Base-by-base conservation (phyloP, 2,888 invertebrate genomes). In the Alviniconcha strummeri region DNA sequence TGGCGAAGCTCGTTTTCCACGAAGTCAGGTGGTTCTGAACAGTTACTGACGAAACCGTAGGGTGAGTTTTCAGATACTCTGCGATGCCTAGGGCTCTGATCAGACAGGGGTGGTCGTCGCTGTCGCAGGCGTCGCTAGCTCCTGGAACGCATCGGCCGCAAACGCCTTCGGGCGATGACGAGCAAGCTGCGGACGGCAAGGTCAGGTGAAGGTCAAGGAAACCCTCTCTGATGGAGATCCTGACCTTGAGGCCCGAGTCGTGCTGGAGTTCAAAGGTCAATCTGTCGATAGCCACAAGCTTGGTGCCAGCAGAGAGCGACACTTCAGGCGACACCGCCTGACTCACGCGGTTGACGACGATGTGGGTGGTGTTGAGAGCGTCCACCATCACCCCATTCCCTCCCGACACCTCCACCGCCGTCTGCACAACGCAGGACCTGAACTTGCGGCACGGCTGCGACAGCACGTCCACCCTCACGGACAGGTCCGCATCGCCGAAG, bases 121-220 rank as follows among this genome's bases (percentile, higher is more conserved):
- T 15, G 8, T 57, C n/a, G 60, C 87, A 88, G n/a, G 76, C 56
- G 54, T 69, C 67, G 19, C 15, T 77, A 17, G 60, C 1, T 17
- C 15, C 36, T n/a, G 56, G 81, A 60, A 77, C 64, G 57, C 81
- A 82, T 19, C 83, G 69, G 19, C 84, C 85, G 36, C 85, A 85
- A 15, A 87, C 13, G 11, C 87, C 87, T 19, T 72, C 54, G 4
- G 81, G 56, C 6, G 69, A 74, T 15, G 84, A 64, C 0, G 84
- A n/a, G 36, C 36, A 36, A 5, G 82, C 60, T 5, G 74, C 71
- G 6, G 84, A 64, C 0, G 85, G 13, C 4, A 76, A 13, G 17
- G 80, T 81, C 54, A 87, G 11, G 15, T 83, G 55, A 8, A 88
- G 67, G 82, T 85, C 85, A n/a, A 88, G 57, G 52, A 84, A 87